phyloP scores from a whole-genome alignment of 1,140 invertebrate species.

The Coenobita brevimanus region DNA sequence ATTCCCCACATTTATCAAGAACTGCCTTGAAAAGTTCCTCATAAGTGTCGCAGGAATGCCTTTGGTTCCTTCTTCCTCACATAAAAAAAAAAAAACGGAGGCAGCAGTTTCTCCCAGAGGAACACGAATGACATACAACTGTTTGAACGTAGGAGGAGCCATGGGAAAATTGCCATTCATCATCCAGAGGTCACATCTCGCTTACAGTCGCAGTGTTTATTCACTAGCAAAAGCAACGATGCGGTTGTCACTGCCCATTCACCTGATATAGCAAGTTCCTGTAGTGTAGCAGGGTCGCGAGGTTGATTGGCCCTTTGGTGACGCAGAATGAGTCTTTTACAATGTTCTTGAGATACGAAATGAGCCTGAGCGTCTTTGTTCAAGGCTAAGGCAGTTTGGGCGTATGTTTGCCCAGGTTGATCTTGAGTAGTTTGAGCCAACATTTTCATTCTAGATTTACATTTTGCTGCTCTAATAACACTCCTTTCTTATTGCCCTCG shows the following conservation, averaged over 20 bases:
- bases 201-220: not conserved
- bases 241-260: not conserved
- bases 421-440: not conserved
- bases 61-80: no score
- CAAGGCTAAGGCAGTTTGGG: no score
- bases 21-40: no score
- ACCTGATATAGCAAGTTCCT: not conserved
- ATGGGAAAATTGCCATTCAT: conserved; percentile 5
- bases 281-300: no score
- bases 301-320: no score
- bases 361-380: conserved; percentile 8
- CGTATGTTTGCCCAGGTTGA: not conserved
- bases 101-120: not conserved
- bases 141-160: not conserved
- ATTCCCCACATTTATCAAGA: no score
- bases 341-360: conserved; percentile 1
- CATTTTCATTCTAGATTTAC: no score
- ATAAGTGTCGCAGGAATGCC: no score
- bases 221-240: not conserved
- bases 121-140: conserved; percentile 17
- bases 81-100: conserved; percentile 9
- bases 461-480: not conserved
- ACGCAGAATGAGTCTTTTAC: no score
- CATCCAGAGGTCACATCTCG: conserved; percentile 2
- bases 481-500: no score